Conservation (phyloP, 2,797 vertebrate genomes). For the Nannoperca australis region DNA sequence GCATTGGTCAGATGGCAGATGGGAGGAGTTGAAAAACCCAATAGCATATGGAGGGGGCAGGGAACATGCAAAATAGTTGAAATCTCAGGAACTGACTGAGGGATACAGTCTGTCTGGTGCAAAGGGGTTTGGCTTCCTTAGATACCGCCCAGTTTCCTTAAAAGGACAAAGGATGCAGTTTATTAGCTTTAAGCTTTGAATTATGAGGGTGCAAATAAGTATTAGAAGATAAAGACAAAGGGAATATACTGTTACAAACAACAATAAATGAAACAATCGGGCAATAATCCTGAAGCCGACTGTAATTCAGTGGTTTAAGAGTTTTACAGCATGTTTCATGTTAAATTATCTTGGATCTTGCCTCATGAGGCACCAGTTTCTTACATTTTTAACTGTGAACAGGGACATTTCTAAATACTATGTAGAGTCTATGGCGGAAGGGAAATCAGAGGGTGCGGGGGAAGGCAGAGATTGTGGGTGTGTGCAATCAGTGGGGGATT, state of each 20-base stretch:
- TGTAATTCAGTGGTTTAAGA: neutral
- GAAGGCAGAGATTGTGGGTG: constrained; percentile 5
- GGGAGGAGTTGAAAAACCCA: constrained; percentile 70
- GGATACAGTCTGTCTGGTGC: constrained; percentile 73
- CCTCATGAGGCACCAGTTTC: neutral
- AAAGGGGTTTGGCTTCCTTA: constrained; percentile 74
- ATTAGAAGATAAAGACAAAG: constrained; percentile 21
- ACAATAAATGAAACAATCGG: neutral
- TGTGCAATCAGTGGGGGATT: constrained; percentile 10
- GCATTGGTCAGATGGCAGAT: constrained; percentile 58
- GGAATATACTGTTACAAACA: neutral
- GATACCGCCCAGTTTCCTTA: constrained; percentile 68
- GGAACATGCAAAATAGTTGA: constrained; percentile 58
- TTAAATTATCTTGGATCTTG: neutral
- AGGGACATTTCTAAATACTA: constrained; percentile 4
- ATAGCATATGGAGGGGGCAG: constrained; percentile 60
- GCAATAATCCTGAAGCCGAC: neutral
- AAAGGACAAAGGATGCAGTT: constrained; percentile 75
- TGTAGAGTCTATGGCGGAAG: neutral
- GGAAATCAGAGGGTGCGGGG: neutral
- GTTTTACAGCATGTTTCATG: neutral
- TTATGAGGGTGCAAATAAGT: constrained; percentile 28
- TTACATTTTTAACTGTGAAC: constrained; percentile 4
- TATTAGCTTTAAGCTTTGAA: constrained; percentile 40
- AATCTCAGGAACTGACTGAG: constrained; percentile 62